These are phyloP conservation scores for Phataginus tetradactyla DNA, from an alignment of 2,797 vertebrate genomes.

Conservation along the genomic window DNA sequence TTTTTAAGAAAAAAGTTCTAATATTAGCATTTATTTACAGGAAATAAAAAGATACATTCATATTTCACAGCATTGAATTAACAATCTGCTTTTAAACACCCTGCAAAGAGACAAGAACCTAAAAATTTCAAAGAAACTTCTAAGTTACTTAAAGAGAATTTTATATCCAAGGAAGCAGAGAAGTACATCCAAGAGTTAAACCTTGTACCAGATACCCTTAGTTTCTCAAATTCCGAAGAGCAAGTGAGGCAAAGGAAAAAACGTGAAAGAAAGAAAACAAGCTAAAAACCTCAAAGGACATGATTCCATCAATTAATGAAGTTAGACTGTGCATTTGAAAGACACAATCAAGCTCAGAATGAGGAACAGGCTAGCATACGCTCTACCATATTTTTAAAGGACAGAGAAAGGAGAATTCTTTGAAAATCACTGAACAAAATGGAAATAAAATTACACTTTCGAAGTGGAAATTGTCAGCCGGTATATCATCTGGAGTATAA, in stretches of 20 bases:
- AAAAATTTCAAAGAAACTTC: neutral
- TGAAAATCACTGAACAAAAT: neutral
- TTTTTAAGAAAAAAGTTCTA: neutral
- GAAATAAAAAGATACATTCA: neutral
- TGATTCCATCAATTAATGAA: slow-evolving; percentile 54
- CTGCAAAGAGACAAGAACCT: neutral
- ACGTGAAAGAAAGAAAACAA: neutral
- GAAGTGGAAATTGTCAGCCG: slow-evolving; percentile 29
- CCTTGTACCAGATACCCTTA: neutral
- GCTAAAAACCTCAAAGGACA: slow-evolving; percentile 21
- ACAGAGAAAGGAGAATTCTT: neutral
- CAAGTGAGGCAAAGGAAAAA: neutral
- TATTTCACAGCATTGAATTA: slow-evolving; percentile 20
- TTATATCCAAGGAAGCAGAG: neutral
- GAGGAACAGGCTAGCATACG: neutral
- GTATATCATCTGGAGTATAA: neutral
- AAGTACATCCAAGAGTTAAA: neutral
- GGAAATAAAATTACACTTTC: slow-evolving; percentile 30
- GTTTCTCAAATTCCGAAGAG: slow-evolving; percentile 43
- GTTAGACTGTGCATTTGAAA: slow-evolving; percentile 48
- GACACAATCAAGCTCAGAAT: slow-evolving; percentile 28
- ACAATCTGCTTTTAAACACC: slow-evolving; percentile 2
- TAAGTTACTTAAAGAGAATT: neutral
- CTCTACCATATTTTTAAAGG: slow-evolving; percentile 20
- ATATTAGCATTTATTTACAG: neutral